phyloP scores from a whole-genome alignment of 2,888 invertebrate species.

The Parnassius mnemosyne region DNA sequence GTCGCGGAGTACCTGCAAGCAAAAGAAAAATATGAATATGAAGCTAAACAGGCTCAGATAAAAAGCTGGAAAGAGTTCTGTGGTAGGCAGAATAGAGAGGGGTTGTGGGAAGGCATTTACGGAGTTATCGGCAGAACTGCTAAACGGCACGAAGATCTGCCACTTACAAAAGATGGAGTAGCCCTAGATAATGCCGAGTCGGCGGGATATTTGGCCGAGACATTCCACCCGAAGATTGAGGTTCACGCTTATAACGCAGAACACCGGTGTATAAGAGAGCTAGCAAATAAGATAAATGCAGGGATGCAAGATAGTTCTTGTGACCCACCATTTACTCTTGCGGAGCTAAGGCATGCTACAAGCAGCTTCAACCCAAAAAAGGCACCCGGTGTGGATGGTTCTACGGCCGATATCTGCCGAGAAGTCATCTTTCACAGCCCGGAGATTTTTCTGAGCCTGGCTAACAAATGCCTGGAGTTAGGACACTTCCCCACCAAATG shows the following conservation, averaged over 20 bases:
- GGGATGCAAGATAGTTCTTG: not conserved
- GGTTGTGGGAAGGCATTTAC: constrained; percentile 1
- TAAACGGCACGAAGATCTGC: not conserved
- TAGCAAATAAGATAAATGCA: not conserved
- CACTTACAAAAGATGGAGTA: not conserved
- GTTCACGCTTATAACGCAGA: not conserved
- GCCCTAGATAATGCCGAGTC: not conserved
- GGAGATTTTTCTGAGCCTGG: no score
- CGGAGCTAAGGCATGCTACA: not conserved
- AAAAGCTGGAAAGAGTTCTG: not conserved
- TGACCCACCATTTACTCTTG: not conserved
- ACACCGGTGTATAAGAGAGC: not conserved
- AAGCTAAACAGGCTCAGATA: not conserved
- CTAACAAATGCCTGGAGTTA: no score
- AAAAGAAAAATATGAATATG: not conserved
- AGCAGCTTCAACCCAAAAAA: not conserved
- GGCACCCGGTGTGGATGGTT: not conserved
- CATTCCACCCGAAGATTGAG: not conserved
- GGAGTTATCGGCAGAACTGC: not conserved
- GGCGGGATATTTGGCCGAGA: not conserved
- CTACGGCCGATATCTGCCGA: not conserved
- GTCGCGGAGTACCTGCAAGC: not conserved
- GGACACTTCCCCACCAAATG: no score
- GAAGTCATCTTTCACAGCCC: no score
- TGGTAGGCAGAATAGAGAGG: not conserved